phyloP scores from a whole-genome alignment of 2,888 invertebrate genomes.

The Allolobophora icterica region DNA sequence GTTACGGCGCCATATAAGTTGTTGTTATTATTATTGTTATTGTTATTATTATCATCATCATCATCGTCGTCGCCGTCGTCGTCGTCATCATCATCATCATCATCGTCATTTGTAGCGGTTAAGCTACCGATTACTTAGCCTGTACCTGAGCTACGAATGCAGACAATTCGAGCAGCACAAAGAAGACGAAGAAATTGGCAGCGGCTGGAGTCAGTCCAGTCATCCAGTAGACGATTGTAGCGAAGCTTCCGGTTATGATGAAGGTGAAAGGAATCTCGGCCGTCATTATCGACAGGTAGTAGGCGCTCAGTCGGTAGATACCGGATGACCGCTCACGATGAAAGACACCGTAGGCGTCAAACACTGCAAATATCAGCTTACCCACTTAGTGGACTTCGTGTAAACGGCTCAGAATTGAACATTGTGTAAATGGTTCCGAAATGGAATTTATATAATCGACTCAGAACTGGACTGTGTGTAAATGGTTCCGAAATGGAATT shows the following conservation, averaged over 20 bases:
- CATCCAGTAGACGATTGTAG: constrained; percentile 79
- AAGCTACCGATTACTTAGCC: too few relatives aligned
- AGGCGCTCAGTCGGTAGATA: constrained; percentile 79
- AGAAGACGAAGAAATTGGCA: constrained; percentile 73
- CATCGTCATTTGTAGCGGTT: too few relatives aligned
- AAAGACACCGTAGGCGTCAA: constrained; percentile 76
- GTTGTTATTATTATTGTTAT: too few relatives aligned
- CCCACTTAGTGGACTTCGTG: neutral
- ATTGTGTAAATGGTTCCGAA: too few relatives aligned
- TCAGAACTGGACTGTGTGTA: too few relatives aligned
- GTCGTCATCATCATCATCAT: too few relatives aligned
- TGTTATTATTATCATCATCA: too few relatives aligned
- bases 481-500: too few relatives aligned
- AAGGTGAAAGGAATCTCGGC: constrained; percentile 80
- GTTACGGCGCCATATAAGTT: too few relatives aligned
- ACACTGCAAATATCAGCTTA: neutral
- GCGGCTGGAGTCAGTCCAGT: constrained; percentile 74
- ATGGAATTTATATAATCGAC: too few relatives aligned
- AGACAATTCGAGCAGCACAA: constrained; percentile 75
- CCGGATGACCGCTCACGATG: constrained; percentile 81
- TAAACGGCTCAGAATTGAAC: neutral
- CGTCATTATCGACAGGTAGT: constrained; percentile 82
- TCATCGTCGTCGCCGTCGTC: too few relatives aligned
- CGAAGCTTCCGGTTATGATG: constrained; percentile 78
- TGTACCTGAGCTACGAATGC: constrained; percentile 76